A percentile compares a stretch with the other conserved stretches of the same genome.
Conservation (phyloP, 2,888 invertebrate genomes). For the Tiliacea citrago region DNA sequence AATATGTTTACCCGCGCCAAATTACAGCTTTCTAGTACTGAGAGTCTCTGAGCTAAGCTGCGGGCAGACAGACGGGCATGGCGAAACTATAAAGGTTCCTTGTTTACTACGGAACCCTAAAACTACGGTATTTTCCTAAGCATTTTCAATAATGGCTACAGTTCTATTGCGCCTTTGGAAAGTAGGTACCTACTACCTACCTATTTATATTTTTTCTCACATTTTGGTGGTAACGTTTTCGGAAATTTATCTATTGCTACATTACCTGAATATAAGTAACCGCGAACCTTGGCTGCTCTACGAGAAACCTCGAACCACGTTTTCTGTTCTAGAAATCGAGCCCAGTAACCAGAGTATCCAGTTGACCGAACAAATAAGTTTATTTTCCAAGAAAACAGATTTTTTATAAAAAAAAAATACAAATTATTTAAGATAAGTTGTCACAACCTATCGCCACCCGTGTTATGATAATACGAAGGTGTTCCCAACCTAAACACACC, state of each 20-base stretch:
- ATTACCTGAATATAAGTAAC: background rate
- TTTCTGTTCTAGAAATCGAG: background rate
- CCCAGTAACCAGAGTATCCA: background rate
- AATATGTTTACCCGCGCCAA: too few relatives aligned
- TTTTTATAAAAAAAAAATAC: too few relatives aligned
- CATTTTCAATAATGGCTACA: background rate
- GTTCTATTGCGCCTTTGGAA: background rate
- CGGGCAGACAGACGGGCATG: too few relatives aligned
- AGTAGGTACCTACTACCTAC: background rate
- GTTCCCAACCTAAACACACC: slow-evolving; percentile 36
- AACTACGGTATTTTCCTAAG: background rate
- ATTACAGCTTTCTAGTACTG: too few relatives aligned
- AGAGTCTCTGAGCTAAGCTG: too few relatives aligned
- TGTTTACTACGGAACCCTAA: too few relatives aligned
- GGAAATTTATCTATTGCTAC: background rate
- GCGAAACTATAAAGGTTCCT: too few relatives aligned
- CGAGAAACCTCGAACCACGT: background rate
- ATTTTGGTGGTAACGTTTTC: background rate
- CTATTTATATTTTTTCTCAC: background rate
- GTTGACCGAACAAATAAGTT: background rate
- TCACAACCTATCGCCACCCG: slow-evolving; percentile 13
- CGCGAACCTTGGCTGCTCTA: background rate
- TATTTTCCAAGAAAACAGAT: background rate
- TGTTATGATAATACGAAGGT: slow-evolving; percentile 32
- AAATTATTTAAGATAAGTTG: background rate